Evolutionary conservation across 1,140 invertebrate genomes (phyloP), one percentile per base, ranked within the genome.

Genomic region (Steinernema khuongi): DNA sequence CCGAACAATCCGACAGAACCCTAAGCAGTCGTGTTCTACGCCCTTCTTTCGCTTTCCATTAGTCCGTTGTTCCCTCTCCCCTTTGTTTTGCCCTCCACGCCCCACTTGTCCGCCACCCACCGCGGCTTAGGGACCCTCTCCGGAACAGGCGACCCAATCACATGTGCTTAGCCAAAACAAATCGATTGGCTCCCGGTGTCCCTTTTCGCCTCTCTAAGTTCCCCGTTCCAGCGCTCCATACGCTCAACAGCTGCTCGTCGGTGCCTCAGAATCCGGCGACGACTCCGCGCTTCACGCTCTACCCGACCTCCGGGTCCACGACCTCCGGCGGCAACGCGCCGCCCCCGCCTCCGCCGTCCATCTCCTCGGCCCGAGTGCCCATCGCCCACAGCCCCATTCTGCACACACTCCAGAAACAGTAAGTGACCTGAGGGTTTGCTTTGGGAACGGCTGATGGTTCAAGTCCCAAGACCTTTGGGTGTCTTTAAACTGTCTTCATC

Each of bases 211-310:
- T n/a, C 50, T 7, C 50, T 60, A 22, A 60, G 50, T 60, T 41
- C n/a, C 7, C n/a, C n/a, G 7, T 60, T 60, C 26, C 50, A 60
- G 50, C 50, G 14, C 26, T 60, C 50, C 50, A 14, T 4, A 60
- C 50, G 50, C 50, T 60, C 50, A 26, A 11, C 50, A 60, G 50
- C 50, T n/a, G 50, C 50, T 17, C 50, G 50, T 60, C 50, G 50
- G 50, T 22, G 7, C 50, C 50, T 7, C 50, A 60, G 50, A 60
- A 60, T 60, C 50, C 50, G 50, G 4, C 50, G 11, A 7, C 50
- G 50, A 60, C 50, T 60, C 50, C 50, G 50, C 50, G 19, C 14
- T 60, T 60, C 50, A n/a, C 50, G 22, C 50, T 60, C 11, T 60
- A 60, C 50, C 26, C 50, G 50, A 26, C 50, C 7, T 22, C 50